Conservation (phyloP, 1,140 invertebrate genomes). For the Temnothorax nylanderi region DNA sequence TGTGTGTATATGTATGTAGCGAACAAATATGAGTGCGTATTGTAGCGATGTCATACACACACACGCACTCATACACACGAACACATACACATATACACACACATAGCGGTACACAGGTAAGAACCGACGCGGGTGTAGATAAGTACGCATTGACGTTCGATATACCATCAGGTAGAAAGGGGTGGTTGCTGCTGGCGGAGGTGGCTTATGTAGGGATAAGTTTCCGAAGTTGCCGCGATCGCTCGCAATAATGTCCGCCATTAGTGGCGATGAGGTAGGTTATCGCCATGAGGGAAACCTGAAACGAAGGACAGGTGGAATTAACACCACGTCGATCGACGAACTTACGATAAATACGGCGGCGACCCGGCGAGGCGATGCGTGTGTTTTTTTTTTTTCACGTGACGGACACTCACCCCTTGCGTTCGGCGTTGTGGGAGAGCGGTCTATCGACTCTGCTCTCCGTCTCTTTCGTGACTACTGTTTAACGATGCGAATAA, state of each 20-base stretch:
- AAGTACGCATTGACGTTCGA: slow-evolving; percentile 72
- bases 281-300: slow-evolving; percentile 73
- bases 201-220: slow-evolving; percentile 64
- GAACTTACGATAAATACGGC: slow-evolving; percentile 67
- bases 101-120: slow-evolving; percentile 6
- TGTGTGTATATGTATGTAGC: not conserved
- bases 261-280: slow-evolving; percentile 75
- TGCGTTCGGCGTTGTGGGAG: slow-evolving; percentile 13
- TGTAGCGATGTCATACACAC: not conserved
- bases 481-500: slow-evolving; percentile 54
- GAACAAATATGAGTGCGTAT: slow-evolving; percentile 18
- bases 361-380: slow-evolving; percentile 16
- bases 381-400: slow-evolving; percentile 18
- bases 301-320: slow-evolving; percentile 77
- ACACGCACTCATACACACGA: not conserved
- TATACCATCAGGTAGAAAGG: slow-evolving; percentile 54
- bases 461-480: slow-evolving; percentile 30
- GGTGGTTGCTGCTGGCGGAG: slow-evolving; percentile 23
- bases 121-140: slow-evolving; percentile 57
- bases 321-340: slow-evolving; percentile 77
- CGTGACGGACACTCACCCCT: slow-evolving; percentile 45
- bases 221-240: slow-evolving; percentile 77
- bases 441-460: slow-evolving; percentile 12
- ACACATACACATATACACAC: not conserved
- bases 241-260: slow-evolving; percentile 78